Conservation (phyloP, 2,797 vertebrate species). For the Natrix natrix region DNA sequence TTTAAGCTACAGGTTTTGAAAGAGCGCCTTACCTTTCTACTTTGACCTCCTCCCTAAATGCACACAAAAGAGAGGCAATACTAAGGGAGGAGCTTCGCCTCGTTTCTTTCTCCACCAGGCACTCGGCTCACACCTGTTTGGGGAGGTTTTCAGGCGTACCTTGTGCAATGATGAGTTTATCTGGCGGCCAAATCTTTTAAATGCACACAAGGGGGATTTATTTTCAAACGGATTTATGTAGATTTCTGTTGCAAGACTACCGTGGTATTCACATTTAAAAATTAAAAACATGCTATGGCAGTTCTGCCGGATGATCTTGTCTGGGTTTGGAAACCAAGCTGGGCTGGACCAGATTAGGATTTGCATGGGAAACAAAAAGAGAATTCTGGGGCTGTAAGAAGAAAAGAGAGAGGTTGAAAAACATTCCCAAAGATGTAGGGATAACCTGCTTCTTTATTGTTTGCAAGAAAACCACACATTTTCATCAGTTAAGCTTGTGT, state of each 20-base stretch:
- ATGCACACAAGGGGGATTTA: too few species aligned
- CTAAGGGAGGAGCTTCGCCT: background rate
- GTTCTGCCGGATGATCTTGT: background rate
- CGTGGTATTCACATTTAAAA: background rate
- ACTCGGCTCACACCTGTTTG: background rate
- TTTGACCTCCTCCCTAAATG: slow-evolving; percentile 17
- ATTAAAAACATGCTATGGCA: background rate
- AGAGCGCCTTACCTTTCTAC: background rate
- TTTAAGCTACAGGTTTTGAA: background rate
- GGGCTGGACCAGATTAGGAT: background rate
- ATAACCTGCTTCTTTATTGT: background rate
- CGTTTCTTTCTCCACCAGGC: background rate
- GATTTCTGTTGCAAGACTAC: background rate
- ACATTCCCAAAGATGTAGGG: background rate
- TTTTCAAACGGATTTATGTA: background rate
- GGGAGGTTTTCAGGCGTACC: background rate
- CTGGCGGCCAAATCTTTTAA: too few species aligned
- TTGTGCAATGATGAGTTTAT: background rate
- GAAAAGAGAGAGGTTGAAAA: background rate
- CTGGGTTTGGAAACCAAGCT: background rate
- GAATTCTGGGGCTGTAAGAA: background rate
- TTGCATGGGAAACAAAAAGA: background rate
- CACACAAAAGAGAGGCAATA: background rate
- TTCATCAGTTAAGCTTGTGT: background rate
- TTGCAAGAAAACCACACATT: background rate